Conservation (phyloP, 1,140 invertebrate species). For the Drosophila quadrilineata region DNA sequence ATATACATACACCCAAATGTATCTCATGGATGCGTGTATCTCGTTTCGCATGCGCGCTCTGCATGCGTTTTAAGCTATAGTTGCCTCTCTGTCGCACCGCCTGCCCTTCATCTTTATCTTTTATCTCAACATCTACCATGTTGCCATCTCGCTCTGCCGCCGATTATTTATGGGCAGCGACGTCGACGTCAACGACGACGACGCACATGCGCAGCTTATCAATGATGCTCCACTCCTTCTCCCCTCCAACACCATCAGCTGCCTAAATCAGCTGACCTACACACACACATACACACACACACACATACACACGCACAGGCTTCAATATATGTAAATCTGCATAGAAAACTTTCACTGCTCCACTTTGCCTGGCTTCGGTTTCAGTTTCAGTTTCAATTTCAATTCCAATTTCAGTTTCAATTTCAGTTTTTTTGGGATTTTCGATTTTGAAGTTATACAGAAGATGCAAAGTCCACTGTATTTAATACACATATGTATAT, state of each 20-base stretch:
- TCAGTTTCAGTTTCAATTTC: slow-evolving; percentile 17
- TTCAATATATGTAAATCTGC: too few relatives aligned
- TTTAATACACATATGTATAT: too few relatives aligned
- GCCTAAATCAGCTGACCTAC: slow-evolving; percentile 15
- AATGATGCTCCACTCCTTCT: slow-evolving; percentile 21
- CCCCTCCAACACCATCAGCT: not conserved
- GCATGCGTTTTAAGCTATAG: slow-evolving; percentile 36
- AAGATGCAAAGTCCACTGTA: too few relatives aligned
- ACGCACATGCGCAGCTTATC: slow-evolving; percentile 65
- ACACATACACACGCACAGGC: not conserved
- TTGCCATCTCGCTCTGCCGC: too few relatives aligned
- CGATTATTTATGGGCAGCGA: slow-evolving; percentile 56
- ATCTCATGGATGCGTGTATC: slow-evolving; percentile 11
- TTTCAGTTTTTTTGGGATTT: not conserved
- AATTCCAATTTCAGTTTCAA: not conserved
- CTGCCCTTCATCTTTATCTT: too few relatives aligned
- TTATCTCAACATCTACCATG: too few relatives aligned
- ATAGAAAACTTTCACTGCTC: slow-evolving; percentile 73
- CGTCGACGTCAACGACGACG: too few relatives aligned
- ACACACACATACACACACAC: slow-evolving; percentile 31
- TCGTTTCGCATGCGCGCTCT: slow-evolving; percentile 65
- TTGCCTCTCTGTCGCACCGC: too few relatives aligned
- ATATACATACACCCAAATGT: slow-evolving; percentile 13
- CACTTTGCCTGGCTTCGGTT: slow-evolving; percentile 15
- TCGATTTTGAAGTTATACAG: too few relatives aligned